These are phyloP conservation scores for Pycnonotus jocosus DNA, from an alignment of 2,113 vertebrate species.

Conservation along the genomic window DNA sequence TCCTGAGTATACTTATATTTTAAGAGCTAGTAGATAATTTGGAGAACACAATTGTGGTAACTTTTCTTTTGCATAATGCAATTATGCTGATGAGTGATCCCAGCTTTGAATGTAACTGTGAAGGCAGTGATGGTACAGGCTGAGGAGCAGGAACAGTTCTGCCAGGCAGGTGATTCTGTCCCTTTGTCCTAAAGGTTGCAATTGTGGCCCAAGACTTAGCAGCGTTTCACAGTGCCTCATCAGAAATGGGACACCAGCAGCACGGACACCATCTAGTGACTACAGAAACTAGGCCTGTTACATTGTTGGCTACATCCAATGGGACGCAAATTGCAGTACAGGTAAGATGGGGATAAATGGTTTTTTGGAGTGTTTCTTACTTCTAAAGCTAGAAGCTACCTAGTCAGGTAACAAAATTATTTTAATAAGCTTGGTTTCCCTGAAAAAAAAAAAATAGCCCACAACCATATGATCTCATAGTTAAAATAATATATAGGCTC, in stretches of 20 bases:
- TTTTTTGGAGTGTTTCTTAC: background rate
- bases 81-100: background rate
- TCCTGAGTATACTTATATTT: background rate
- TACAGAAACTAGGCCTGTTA: slow-evolving; percentile 86
- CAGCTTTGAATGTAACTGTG: background rate
- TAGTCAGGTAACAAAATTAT: background rate
- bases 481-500: background rate
- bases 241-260: slow-evolving; percentile 85
- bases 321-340: slow-evolving; percentile 98
- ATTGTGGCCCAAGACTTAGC: slow-evolving; percentile 96
- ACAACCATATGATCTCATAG: background rate
- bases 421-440: background rate
- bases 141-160: background rate
- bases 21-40: background rate
- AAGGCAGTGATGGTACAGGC: background rate
- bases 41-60: background rate
- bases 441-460: background rate
- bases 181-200: slow-evolving; percentile 82
- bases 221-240: slow-evolving; percentile 88
- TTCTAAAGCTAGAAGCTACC: background rate
- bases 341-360: slow-evolving; percentile 62
- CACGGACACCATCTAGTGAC: slow-evolving; percentile 84
- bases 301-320: slow-evolving; percentile 94
- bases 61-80: background rate
- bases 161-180: background rate